A percentile compares a stretch with the other conserved stretches of the same genome.
Evolutionary conservation across 2,113 vertebrate genomes (phyloP).

Genomic region (Paraplagusia blochii): DNA sequence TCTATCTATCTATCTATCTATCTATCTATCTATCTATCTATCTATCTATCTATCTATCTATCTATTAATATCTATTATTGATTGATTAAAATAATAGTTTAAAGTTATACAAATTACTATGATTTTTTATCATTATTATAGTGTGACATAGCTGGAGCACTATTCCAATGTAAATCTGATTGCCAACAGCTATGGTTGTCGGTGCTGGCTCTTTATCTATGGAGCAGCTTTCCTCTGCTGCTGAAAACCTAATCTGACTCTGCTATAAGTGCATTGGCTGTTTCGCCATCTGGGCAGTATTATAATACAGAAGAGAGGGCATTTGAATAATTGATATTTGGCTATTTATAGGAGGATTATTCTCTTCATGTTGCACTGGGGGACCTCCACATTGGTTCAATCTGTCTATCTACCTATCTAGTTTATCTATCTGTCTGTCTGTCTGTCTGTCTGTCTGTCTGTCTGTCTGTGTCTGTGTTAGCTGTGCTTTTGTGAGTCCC

Average conservation of each 20-base stretch:
- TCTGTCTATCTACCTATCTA: slow-evolving; percentile 37
- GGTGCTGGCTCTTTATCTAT: slow-evolving; percentile 52
- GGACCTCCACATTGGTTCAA: slow-evolving; percentile 16
- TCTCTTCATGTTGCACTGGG: slow-evolving; percentile 60
- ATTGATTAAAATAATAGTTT: too few species aligned
- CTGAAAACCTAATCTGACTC: slow-evolving; percentile 74
- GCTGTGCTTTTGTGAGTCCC: slow-evolving; percentile 3
- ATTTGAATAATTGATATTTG: slow-evolving; percentile 76
- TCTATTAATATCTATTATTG: too few species aligned
- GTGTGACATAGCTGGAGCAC: not conserved
- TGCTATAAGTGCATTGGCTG: slow-evolving; percentile 69
- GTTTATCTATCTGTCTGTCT: slow-evolving; percentile 28
- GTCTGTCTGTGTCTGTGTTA: not conserved
- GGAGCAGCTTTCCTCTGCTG: slow-evolving; percentile 63
- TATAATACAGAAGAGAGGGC: slow-evolving; percentile 62
- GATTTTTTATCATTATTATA: too few species aligned
- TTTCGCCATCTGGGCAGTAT: slow-evolving; percentile 70
- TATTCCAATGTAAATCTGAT: slow-evolving; percentile 50
- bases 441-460: slow-evolving; percentile 25
- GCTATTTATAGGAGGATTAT: slow-evolving; percentile 73
- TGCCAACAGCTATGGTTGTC: slow-evolving; percentile 59
- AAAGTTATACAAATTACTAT: too few species aligned
- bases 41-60: too few species aligned
- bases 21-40: too few species aligned
- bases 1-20: too few species aligned